These are phyloP conservation scores for Phocoena sinus DNA, from an alignment of 2,113 vertebrate genomes.

Conservation along the genomic window DNA sequence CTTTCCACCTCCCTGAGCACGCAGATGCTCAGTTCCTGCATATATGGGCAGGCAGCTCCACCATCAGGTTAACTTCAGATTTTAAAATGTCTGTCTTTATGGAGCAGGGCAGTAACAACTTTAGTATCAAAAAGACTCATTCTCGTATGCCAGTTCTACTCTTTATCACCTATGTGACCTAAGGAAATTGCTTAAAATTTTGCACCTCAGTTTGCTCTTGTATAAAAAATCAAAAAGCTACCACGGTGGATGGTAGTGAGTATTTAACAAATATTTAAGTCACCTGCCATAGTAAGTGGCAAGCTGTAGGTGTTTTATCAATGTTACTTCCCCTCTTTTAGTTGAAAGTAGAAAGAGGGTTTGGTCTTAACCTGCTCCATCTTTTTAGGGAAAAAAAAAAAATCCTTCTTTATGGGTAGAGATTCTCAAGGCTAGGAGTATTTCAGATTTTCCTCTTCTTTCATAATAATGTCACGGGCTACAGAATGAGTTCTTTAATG, in stretches of 20 bases:
- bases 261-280: not conserved
- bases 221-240: not conserved
- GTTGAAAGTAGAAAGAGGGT: not conserved
- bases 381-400: not conserved
- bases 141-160: not conserved
- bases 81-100: not conserved
- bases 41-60: too few species aligned
- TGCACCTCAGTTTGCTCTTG: not conserved
- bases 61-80: not conserved
- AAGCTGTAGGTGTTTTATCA: not conserved
- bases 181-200: not conserved
- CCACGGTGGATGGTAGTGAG: rapidly evolving
- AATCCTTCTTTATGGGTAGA: not conserved
- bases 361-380: not conserved
- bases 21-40: too few species aligned
- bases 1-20: too few species aligned
- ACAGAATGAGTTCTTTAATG: not conserved
- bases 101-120: not conserved
- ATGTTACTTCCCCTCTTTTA: not conserved
- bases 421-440: not conserved
- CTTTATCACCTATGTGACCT: not conserved
- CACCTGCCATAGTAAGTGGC: too few species aligned
- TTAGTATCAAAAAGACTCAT: not conserved
- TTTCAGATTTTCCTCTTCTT: not conserved
- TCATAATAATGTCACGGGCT: not conserved